phyloP scores from a whole-genome alignment of 2,888 invertebrate genomes.

The Hyles lineata region DNA sequence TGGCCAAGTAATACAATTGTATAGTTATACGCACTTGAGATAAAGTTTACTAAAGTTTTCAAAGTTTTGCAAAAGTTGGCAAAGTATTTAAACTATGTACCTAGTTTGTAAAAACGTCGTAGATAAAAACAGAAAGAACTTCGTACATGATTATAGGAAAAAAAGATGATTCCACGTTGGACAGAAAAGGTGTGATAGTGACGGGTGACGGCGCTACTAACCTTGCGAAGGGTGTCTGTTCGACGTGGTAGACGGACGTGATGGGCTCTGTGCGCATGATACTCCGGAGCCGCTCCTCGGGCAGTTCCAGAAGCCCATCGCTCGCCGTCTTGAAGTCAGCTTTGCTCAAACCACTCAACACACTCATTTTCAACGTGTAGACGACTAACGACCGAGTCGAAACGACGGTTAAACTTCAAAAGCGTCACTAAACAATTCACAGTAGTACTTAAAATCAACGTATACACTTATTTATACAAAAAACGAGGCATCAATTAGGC shows the following conservation, averaged over 20 bases:
- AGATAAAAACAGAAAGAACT: background rate
- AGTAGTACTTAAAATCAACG: slow-evolving; percentile 79
- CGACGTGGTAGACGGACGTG: slow-evolving; percentile 91
- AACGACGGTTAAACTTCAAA: slow-evolving; percentile 64
- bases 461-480: slow-evolving; percentile 79
- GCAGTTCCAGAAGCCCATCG: slow-evolving; percentile 90
- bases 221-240: slow-evolving; percentile 94
- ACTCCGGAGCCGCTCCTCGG: slow-evolving; percentile 87
- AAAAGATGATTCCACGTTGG: slow-evolving; percentile 42
- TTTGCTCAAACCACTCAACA: slow-evolving; percentile 82
- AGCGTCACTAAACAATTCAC: slow-evolving; percentile 81
- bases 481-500: slow-evolving; percentile 75
- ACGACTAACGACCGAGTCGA: slow-evolving; percentile 77
- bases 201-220: slow-evolving; percentile 64
- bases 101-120: background rate
- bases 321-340: slow-evolving; percentile 85
- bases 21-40: background rate
- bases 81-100: background rate
- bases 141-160: background rate
- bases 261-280: slow-evolving; percentile 90
- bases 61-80: background rate
- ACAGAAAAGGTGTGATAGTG: slow-evolving; percentile 38
- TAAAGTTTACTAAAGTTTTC: background rate
- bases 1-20: slow-evolving; percentile 2
- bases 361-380: slow-evolving; percentile 83